These are phyloP conservation scores for Rhea americana DNA, from an alignment of 2,113 vertebrate genomes.

Conservation along the genomic window DNA sequence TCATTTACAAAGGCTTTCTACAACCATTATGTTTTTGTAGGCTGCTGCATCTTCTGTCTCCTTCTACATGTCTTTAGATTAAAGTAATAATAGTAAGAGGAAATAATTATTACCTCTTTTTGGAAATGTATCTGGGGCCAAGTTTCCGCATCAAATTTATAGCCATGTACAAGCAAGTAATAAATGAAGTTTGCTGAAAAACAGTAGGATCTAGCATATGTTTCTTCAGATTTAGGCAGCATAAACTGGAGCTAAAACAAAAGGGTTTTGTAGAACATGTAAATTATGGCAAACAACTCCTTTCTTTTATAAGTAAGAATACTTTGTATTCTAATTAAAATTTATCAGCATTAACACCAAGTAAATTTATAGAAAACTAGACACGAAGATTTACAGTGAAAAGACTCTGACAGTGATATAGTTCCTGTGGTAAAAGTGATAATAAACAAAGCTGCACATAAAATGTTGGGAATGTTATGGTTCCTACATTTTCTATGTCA, in stretches of 20 bases:
- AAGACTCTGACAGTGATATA: not conserved
- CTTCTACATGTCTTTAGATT: not conserved
- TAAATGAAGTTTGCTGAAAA: constrained; percentile 88
- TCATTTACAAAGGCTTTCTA: not conserved
- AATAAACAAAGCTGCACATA: not conserved
- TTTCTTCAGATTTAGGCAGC: constrained; percentile 70
- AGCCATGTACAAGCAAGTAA: constrained; percentile 84
- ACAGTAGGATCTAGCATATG: constrained; percentile 86
- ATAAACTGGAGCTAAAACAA: constrained; percentile 77
- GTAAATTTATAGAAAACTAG: not conserved
- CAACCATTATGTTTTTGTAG: not conserved
- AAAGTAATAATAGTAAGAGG: not conserved
- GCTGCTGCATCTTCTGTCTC: not conserved
- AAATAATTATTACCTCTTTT: constrained; percentile 73
- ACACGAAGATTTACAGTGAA: not conserved
- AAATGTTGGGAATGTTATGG: not conserved
- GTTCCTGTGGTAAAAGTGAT: not conserved
- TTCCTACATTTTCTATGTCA: not conserved
- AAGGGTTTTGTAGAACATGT: not conserved
- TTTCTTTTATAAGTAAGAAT: not conserved
- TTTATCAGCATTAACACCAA: not conserved
- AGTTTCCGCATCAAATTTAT: constrained; percentile 85
- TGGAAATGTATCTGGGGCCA: constrained; percentile 87
- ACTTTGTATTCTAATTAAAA: not conserved
- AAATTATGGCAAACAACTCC: not conserved